Percentiles rank a stretch among this genome's conserved stretches.
These are phyloP conservation scores for Drosophila hawaiiensis DNA, from an alignment of 2,888 invertebrate genomes.

Conservation along the genomic window DNA sequence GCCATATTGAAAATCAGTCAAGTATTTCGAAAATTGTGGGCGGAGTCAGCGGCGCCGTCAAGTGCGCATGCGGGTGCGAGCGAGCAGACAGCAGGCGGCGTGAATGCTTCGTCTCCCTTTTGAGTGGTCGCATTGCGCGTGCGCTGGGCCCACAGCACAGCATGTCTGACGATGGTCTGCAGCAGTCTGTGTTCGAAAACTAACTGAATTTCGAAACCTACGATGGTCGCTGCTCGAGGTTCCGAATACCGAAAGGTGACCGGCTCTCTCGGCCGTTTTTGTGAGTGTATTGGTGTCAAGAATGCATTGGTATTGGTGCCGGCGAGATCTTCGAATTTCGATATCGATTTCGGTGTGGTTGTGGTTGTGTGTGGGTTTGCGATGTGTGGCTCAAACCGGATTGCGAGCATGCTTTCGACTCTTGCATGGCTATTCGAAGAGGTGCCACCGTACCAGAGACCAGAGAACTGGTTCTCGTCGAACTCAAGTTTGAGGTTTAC, in stretches of 20 bases:
- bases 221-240: constrained; percentile 49
- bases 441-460: constrained; percentile 40
- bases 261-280: constrained; percentile 37
- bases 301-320: constrained; percentile 58
- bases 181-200: constrained; percentile 56
- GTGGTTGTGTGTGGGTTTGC: constrained; percentile 42
- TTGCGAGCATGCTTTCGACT: constrained; percentile 47
- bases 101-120: constrained; percentile 22
- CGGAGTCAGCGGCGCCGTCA: constrained; percentile 74
- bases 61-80: constrained; percentile 63
- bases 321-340: constrained; percentile 72
- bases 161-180: constrained; percentile 41
- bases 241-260: constrained; percentile 9
- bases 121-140: constrained; percentile 51
- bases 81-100: constrained; percentile 46
- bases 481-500: constrained; percentile 56
- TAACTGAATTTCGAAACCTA: constrained; percentile 68
- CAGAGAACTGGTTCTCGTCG: constrained; percentile 65
- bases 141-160: constrained; percentile 41
- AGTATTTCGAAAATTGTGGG: constrained; percentile 84
- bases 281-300: constrained; percentile 52
- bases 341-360: constrained; percentile 34
- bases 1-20: constrained; percentile 85
- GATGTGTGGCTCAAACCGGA: constrained; percentile 68
- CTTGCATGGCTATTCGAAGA: constrained; percentile 23